Conservation (phyloP, 2,113 vertebrate genomes). For the Semnornis frantzii region DNA sequence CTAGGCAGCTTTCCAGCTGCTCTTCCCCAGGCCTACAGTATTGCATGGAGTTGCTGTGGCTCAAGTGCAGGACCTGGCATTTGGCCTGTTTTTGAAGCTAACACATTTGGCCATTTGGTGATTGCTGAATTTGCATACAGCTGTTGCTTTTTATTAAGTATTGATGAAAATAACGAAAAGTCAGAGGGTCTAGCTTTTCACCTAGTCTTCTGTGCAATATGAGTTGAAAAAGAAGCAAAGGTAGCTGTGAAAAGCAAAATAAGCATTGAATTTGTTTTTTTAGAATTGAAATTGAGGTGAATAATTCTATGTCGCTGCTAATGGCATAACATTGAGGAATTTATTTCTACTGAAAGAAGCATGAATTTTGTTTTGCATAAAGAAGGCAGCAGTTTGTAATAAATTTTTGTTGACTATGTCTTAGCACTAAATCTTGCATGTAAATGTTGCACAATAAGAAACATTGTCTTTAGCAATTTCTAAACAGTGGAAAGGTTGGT, state of each 20-base stretch:
- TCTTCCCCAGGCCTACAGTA: accelerated
- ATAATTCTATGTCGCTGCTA: neutral
- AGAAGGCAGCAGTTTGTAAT: neutral
- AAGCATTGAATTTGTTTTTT: neutral
- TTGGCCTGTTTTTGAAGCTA: neutral
- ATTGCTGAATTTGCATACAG: neutral
- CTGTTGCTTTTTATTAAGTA: neutral
- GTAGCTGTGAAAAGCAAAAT: neutral
- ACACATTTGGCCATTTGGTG: neutral
- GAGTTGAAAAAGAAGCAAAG: neutral
- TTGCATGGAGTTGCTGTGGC: neutral
- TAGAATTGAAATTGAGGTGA: neutral
- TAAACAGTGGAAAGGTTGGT: conserved; percentile 7
- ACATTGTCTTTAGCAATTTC: neutral
- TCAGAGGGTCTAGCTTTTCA: neutral
- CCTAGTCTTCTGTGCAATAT: neutral
- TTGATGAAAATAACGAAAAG: neutral
- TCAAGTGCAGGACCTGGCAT: neutral
- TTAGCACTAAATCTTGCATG: neutral
- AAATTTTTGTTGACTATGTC: neutral
- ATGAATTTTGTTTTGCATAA: neutral
- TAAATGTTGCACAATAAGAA: neutral
- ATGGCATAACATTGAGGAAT: neutral
- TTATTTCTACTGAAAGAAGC: neutral
- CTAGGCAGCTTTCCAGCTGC: accelerated